Percentiles rank a stretch among this genome's conserved stretches.
phyloP scores from a whole-genome alignment of 2,888 invertebrate species.

The Apodemia zela region DNA sequence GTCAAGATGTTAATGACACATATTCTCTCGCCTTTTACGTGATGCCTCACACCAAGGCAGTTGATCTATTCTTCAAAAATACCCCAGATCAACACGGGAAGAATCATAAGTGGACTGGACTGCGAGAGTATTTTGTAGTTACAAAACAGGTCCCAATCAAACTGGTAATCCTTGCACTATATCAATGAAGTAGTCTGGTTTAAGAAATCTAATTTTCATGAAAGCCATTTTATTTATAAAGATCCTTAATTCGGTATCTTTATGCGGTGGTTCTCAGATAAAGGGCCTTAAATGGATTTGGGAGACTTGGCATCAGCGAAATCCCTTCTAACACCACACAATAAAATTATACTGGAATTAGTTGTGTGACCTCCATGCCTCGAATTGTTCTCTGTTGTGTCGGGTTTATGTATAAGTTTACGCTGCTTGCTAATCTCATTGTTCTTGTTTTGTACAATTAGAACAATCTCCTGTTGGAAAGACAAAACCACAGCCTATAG shows the following conservation, averaged over 20 bases:
- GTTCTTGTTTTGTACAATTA: too few species aligned
- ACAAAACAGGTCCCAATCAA: too few species aligned
- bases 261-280: background rate
- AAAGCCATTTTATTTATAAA: background rate
- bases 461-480: too few species aligned
- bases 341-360: conserved; percentile 13
- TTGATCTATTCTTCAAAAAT: too few species aligned
- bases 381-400: background rate
- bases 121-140: too few species aligned
- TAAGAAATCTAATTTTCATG: background rate
- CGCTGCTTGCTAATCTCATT: background rate
- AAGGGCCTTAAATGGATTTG: conserved; percentile 6
- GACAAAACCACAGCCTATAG: too few species aligned
- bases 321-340: conserved; percentile 9
- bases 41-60: too few species aligned
- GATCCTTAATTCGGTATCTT: background rate
- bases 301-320: background rate
- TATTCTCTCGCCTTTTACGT: too few species aligned
- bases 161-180: too few species aligned
- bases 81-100: too few species aligned
- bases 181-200: background rate
- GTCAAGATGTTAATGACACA: too few species aligned
- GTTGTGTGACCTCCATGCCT: background rate
- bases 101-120: too few species aligned
- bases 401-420: background rate